Evolutionary conservation across 2,888 invertebrate species (phyloP).

Genomic region (Megalurothrips usitatus): DNA sequence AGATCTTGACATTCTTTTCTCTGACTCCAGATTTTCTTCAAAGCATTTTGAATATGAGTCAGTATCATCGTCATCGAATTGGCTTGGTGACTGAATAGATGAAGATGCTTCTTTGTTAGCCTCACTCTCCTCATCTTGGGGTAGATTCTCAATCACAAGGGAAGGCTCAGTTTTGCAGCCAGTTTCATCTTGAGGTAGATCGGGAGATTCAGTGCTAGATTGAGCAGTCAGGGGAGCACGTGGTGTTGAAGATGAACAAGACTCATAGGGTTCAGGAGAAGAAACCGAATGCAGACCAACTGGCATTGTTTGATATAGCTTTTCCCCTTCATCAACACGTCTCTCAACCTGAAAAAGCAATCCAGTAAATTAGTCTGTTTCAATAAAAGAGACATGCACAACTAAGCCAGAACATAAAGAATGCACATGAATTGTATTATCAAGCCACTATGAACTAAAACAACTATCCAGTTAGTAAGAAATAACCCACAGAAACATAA

Average conservation of each 20-base stretch:
- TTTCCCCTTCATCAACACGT: constrained; percentile 57
- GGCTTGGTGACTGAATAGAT: constrained; percentile 43
- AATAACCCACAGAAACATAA: not conserved
- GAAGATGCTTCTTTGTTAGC: constrained; percentile 36
- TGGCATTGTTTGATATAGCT: constrained; percentile 68
- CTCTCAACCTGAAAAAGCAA: constrained; percentile 53
- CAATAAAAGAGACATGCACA: not conserved
- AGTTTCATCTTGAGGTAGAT: not conserved
- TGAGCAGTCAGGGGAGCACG: not conserved
- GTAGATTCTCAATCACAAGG: no score
- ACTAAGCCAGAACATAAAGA: not conserved
- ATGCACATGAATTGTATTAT: not conserved
- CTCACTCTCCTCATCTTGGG: not conserved
- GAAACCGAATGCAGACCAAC: constrained; percentile 52
- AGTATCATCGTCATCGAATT: constrained; percentile 36
- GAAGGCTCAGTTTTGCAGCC: not conserved
- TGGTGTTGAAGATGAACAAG: constrained; percentile 19
- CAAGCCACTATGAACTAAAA: not conserved
- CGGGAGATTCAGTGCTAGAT: not conserved
- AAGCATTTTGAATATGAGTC: constrained; percentile 45
- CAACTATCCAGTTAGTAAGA: not conserved
- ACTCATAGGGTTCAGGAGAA: constrained; percentile 30
- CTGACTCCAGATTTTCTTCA: constrained; percentile 44
- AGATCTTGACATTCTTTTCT: constrained; percentile 32
- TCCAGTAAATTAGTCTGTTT: not conserved